Evolutionary conservation across 2,888 invertebrate genomes (phyloP).

Genomic region (Mantis religiosa): DNA sequence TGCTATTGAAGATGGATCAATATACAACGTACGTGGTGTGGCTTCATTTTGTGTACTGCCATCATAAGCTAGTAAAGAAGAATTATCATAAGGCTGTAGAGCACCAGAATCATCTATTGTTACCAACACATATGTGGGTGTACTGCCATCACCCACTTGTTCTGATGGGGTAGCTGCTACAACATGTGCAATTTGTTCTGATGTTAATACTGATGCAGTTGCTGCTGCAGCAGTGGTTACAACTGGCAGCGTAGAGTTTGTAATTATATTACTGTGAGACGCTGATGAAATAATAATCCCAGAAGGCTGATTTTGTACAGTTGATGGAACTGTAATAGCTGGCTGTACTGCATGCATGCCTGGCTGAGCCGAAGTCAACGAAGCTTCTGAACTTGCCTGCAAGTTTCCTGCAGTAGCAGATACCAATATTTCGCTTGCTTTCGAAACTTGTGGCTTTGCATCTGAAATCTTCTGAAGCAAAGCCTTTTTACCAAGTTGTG

Average conservation of each 20-base stretch:
- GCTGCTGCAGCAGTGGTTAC: background rate
- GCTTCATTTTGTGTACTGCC: conserved; percentile 36
- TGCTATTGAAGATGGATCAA: conserved; percentile 49
- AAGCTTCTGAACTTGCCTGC: background rate
- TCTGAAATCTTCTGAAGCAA: conserved; percentile 33
- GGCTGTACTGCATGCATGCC: conserved; percentile 16
- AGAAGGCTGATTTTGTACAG: background rate
- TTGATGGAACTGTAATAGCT: background rate
- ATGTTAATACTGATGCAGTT: conserved; percentile 1
- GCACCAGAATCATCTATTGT: conserved; percentile 67
- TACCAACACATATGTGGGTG: conserved; percentile 68
- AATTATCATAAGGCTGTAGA: conserved; percentile 52
- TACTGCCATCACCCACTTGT: conserved; percentile 45
- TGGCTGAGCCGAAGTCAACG: background rate
- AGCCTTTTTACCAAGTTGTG: conserved; percentile 24
- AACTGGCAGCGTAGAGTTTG: background rate
- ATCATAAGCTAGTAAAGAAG: conserved; percentile 53
- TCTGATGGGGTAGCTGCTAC: conserved; percentile 27
- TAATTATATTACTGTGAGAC: background rate
- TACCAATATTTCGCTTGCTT: conserved; percentile 29
- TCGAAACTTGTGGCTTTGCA: conserved; percentile 20
- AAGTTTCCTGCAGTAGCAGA: background rate
- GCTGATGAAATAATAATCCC: background rate
- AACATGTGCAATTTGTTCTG: conserved; percentile 33
- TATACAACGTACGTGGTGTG: conserved; percentile 33